Percentiles rank a stretch among this genome's conserved stretches.
phyloP scores from a whole-genome alignment of 2,797 vertebrate genomes.

The Syngnathus rostellatus region DNA sequence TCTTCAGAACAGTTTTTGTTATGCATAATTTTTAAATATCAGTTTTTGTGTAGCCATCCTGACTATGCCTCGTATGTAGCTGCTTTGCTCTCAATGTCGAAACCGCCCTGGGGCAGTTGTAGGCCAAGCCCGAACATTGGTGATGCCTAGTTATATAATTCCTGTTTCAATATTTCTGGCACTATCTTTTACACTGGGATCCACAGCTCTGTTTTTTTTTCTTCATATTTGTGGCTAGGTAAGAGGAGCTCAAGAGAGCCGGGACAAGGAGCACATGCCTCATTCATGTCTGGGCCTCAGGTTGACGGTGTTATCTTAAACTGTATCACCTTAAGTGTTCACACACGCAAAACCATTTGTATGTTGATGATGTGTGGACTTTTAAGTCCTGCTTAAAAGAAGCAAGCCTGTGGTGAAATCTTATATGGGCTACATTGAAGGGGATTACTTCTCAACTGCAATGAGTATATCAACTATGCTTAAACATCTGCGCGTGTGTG shows the following conservation, averaged over 20 bases:
- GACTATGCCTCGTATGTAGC: constrained; percentile 36
- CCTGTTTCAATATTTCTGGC: constrained; percentile 50
- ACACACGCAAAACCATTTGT: not conserved
- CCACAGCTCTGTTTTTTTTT: constrained; percentile 58
- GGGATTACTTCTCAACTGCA: constrained; percentile 34
- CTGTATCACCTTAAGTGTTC: not conserved
- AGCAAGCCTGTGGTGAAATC: constrained; percentile 17
- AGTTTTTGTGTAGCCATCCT: constrained; percentile 7
- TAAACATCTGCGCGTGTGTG: constrained; percentile 45
- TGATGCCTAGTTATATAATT: not conserved
- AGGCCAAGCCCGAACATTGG: constrained; percentile 37
- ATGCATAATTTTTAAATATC: not conserved
- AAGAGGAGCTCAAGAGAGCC: constrained; percentile 36
- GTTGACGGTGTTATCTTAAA: not conserved
- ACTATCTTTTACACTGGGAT: constrained; percentile 44
- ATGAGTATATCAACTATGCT: constrained; percentile 28
- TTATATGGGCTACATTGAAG: constrained; percentile 13
- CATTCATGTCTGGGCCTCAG: not conserved
- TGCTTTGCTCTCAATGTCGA: constrained; percentile 28
- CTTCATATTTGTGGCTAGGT: constrained; percentile 52
- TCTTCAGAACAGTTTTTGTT: not conserved
- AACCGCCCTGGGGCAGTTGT: constrained; percentile 26
- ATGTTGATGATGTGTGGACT: not conserved
- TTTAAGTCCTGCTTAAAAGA: not conserved
- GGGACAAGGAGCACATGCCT: constrained; percentile 15